Evolutionary conservation across 2,888 invertebrate species (phyloP).

Genomic region (Julus scandinavius): DNA sequence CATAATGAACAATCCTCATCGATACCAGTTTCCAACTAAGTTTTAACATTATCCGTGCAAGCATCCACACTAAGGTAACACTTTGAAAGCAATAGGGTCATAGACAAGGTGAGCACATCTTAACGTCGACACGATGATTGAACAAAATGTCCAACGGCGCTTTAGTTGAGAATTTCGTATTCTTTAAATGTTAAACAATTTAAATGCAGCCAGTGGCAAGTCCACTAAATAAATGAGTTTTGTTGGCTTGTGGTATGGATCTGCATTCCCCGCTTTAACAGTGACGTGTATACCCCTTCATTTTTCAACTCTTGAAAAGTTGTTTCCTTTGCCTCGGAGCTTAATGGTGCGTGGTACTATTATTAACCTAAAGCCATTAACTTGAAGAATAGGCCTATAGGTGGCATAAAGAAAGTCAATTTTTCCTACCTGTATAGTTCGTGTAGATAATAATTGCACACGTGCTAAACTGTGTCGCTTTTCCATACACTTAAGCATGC

Average conservation of each 20-base stretch:
- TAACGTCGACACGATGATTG: not conserved
- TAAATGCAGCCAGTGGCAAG: not conserved
- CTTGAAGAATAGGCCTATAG: constrained; percentile 21
- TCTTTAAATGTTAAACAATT: not conserved
- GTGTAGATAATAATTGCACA: constrained; percentile 37
- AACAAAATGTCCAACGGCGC: not conserved
- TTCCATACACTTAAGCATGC: not conserved
- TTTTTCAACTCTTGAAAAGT: constrained; percentile 8
- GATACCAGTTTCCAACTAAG: no score
- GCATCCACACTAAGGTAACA: no score
- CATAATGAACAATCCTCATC: no score
- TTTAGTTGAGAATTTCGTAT: not conserved
- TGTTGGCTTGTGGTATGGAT: constrained; percentile 14
- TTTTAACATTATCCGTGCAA: no score
- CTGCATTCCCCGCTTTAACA: not conserved
- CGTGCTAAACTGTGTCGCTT: constrained; percentile 38
- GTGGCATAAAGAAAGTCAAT: constrained; percentile 42
- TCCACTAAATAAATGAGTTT: not conserved
- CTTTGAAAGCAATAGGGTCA: not conserved
- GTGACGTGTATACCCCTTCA: not conserved
- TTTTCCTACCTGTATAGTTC: constrained; percentile 10
- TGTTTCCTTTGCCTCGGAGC: constrained; percentile 7
- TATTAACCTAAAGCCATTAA: constrained; percentile 36
- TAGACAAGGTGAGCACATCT: not conserved
- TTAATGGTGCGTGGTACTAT: constrained; percentile 39